These are phyloP conservation scores for Epizoanthus stellaris DNA, from an alignment of 92 coral and sea anemone species.

Conservation along the genomic window DNA sequence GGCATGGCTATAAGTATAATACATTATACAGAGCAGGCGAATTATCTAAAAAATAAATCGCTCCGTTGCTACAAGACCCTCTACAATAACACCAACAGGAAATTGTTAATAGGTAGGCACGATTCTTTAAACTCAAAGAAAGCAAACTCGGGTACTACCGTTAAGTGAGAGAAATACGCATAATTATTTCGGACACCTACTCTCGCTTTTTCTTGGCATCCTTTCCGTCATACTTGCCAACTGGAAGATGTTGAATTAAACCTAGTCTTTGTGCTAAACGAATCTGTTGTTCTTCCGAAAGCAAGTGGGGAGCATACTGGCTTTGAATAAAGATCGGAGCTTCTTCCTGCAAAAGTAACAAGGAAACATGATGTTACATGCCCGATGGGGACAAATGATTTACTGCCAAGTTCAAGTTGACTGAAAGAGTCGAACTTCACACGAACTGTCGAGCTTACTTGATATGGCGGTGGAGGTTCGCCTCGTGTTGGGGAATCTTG, in stretches of 20 bases:
- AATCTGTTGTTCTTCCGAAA: slow-evolving; percentile 98
- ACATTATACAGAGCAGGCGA: slow-evolving; percentile 1
- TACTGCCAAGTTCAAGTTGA: slow-evolving; percentile 5
- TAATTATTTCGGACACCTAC: slow-evolving; percentile 64
- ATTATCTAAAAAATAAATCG: slow-evolving; percentile 24
- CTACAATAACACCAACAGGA: not conserved
- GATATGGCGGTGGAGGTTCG: slow-evolving; percentile 99
- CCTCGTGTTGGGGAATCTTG: slow-evolving; percentile 90
- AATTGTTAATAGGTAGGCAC: not conserved
- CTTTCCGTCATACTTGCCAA: slow-evolving; percentile 95
- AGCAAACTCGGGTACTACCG: not conserved
- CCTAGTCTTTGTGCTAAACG: slow-evolving; percentile 98
- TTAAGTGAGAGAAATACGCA: not conserved
- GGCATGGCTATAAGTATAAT: not conserved
- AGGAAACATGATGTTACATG: not conserved
- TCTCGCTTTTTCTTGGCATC: slow-evolving; percentile 92
- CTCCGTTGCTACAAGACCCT: not conserved
- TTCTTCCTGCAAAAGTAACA: slow-evolving; percentile 77
- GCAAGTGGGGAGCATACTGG: slow-evolving; percentile 95
- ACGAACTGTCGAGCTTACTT: slow-evolving; percentile 54
- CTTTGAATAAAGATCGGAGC: slow-evolving; percentile 98
- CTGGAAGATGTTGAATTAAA: slow-evolving; percentile 95
- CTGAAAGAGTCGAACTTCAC: no score
- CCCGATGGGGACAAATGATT: not conserved
- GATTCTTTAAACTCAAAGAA: not conserved